phyloP scores from a whole-genome alignment of 2,888 invertebrate species.

The Cylloceria caligata region DNA sequence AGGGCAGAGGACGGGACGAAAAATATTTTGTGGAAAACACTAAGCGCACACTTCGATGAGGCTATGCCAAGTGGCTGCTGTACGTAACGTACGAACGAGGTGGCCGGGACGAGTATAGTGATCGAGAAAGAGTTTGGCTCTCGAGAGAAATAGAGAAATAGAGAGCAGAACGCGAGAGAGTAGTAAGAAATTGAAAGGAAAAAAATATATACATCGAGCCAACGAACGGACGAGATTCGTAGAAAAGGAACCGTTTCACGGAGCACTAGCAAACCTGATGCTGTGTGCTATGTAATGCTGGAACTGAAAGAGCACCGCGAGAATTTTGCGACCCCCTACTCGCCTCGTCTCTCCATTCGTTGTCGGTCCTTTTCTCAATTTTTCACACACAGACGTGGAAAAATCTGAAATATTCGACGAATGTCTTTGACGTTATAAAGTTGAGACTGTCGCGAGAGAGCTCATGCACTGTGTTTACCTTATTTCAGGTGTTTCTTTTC shows the following conservation, averaged over 20 bases:
- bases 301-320: conserved; percentile 32
- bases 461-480: conserved; percentile 8
- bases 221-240: conserved; percentile 37
- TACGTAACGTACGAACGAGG: conserved; percentile 19
- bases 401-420: conserved; percentile 44
- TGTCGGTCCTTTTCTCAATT: conserved; percentile 23
- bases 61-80: background rate
- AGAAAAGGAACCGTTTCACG: conserved; percentile 47
- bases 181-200: conserved; percentile 48
- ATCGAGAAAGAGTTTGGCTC: conserved; percentile 37
- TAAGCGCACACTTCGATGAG: conserved; percentile 40
- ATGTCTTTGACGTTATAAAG: conserved; percentile 20
- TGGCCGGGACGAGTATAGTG: conserved; percentile 12
- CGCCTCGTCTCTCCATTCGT: conserved; percentile 31
- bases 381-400: conserved; percentile 13
- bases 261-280: conserved; percentile 31
- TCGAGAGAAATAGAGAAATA: conserved; percentile 49
- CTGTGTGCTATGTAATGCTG: conserved; percentile 16
- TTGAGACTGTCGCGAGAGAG: background rate
- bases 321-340: conserved; percentile 27
- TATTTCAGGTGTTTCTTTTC: conserved; percentile 9
- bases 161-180: conserved; percentile 31
- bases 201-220: conserved; percentile 27
- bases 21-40: conserved; percentile 50
- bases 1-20: conserved; percentile 25